Conservation (phyloP, 1,140 invertebrate genomes). For the Drosophila sp. region DNA sequence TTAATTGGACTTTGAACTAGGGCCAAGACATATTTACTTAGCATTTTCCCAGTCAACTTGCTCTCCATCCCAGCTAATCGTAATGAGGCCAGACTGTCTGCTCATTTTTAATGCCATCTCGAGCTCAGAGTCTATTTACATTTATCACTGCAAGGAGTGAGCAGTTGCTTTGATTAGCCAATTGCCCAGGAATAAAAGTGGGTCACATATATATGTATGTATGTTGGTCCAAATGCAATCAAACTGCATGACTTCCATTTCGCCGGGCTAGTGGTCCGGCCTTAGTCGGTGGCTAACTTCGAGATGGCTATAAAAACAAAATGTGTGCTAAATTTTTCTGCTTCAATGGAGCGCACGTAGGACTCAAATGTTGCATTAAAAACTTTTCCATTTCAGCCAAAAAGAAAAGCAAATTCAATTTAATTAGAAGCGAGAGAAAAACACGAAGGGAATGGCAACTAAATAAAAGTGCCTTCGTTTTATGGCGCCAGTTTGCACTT, state of each 20-base stretch:
- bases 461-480: conserved; percentile 24
- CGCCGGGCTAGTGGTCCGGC: background rate
- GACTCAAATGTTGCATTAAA: conserved; percentile 76
- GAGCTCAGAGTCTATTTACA: conserved; percentile 2
- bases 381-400: conserved; percentile 45
- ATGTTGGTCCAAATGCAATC: conserved; percentile 49
- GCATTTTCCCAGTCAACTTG: conserved; percentile 35
- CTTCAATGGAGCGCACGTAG: conserved; percentile 67
- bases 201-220: conserved; percentile 43
- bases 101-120: conserved; percentile 8
- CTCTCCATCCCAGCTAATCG: conserved; percentile 11
- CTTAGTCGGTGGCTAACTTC: conserved; percentile 18
- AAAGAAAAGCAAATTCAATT: conserved; percentile 69
- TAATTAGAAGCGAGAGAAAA: conserved; percentile 59
- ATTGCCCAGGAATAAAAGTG: conserved; percentile 57
- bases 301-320: conserved; percentile 58
- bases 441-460: conserved; percentile 20
- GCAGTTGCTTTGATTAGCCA: conserved; percentile 32
- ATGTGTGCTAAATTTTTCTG: conserved; percentile 70
- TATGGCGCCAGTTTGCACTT: conserved; percentile 37
- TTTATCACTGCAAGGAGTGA: background rate
- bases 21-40: conserved; percentile 46
- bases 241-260: conserved; percentile 47
- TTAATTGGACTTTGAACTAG: conserved; percentile 60
- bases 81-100: conserved; percentile 46